Base-by-base conservation (phyloP, 2,113 vertebrate species). In the Arothron firmamentum region DNA sequence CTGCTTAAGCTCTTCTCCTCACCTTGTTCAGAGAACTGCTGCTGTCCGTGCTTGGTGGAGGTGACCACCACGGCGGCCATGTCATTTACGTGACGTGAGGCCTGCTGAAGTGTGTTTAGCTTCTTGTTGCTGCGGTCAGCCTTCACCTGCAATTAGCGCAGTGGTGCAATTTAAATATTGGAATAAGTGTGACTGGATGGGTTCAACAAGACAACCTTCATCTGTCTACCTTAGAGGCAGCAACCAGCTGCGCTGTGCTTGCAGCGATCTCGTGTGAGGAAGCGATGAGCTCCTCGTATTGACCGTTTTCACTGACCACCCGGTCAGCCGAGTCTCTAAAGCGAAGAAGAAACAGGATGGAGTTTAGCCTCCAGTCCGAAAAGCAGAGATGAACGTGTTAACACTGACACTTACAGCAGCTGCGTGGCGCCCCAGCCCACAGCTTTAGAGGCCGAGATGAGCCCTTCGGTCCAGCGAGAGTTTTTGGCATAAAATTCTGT, bases 401-500 rank as follows among this genome's bases (percentile, higher is more conserved):
- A 10, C 8, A 1, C 2, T 14, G 38, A 18, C 11, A 86, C 95
- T 91, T 90, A 99, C 97, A 99, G 93, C 92, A 98, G 89, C 79
- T 97, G 82, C 0, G 95, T 97, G 60, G 97, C 97, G 50, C 94
- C 96, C 96, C 96, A 99, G 67, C 96, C 97, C 31, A 99, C 97
- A 0, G 96, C 94, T 83, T 99, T 98, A 19, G 97, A 94, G 9
- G 97, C 97, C 0, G 96, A 99, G 80, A 99, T 97, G 31, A 99
- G 92, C 14, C 96, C 96, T 79, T 98, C 96, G 0, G 96, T 97
- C 96, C 97, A 99, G 20, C 95, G 90, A 23, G 97, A 99, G 81
- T 99, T 98, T 90, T 92, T 97, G 79, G 94, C 96, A 1, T 99
- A 99, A 77, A 99, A 99, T 25, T 99, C 97, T 43, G 94, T 94